Evolutionary conservation across 1,140 invertebrate species (phyloP).

Genomic region (Pseudobourletiella spinata): DNA sequence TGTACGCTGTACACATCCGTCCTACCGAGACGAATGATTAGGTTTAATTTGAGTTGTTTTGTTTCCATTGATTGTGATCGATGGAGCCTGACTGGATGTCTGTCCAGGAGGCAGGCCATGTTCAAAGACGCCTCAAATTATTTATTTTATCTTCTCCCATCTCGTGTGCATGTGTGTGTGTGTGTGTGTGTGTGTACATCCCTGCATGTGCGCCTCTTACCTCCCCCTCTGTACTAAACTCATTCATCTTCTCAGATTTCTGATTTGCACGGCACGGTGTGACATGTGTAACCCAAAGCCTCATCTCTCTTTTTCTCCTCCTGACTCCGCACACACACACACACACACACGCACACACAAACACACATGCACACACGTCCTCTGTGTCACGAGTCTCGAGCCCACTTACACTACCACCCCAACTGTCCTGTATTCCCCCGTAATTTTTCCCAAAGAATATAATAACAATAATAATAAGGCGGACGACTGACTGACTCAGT

Average conservation of each 20-base stretch:
- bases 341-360: neutral
- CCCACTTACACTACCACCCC: too few relatives aligned
- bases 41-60: conserved; percentile 18
- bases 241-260: neutral
- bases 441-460: too few relatives aligned
- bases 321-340: neutral
- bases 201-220: too few relatives aligned
- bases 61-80: conserved; percentile 14
- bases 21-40: conserved; percentile 5
- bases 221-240: neutral
- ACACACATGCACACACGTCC: neutral
- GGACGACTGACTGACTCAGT: too few relatives aligned
- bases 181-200: too few relatives aligned
- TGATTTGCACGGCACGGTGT: neutral
- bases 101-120: conserved; percentile 5
- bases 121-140: neutral
- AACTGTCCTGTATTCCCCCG: too few relatives aligned
- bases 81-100: neutral
- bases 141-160: neutral
- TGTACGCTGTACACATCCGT: neutral
- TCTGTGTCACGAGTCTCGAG: neutral
- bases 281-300: conserved; percentile 5
- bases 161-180: too few relatives aligned
- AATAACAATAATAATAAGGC: too few relatives aligned
- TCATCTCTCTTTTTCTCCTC: neutral